Evolutionary conservation across 2,113 vertebrate genomes (phyloP).

Genomic region (Psephotus haematonotus): DNA sequence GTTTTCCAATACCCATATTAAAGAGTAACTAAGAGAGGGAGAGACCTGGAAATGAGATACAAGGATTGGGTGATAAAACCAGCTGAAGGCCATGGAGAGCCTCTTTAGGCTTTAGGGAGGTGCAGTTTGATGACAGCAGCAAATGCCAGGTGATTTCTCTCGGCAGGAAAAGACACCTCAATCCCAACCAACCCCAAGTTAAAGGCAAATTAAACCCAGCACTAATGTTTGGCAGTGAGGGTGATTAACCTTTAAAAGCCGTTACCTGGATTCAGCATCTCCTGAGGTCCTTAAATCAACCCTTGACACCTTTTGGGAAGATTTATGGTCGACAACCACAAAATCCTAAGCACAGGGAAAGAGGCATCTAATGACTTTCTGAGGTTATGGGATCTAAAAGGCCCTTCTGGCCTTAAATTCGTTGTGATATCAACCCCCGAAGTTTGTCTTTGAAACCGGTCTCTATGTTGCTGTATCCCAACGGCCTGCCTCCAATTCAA

Average conservation of each 20-base stretch:
- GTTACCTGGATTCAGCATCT: slow-evolving; percentile 8
- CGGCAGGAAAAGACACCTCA: background rate
- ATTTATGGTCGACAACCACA: slow-evolving; percentile 40
- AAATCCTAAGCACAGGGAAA: slow-evolving; percentile 28
- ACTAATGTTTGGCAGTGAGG: slow-evolving; percentile 45
- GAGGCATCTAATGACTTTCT: slow-evolving; percentile 36
- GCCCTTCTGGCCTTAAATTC: slow-evolving; percentile 50
- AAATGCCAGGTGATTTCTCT: slow-evolving; percentile 6
- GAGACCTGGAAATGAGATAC: background rate
- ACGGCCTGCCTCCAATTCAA: background rate
- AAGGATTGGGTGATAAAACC: background rate
- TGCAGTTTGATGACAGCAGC: background rate
- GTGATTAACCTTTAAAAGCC: slow-evolving; percentile 65
- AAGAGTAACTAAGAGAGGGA: background rate
- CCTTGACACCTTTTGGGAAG: slow-evolving; percentile 13
- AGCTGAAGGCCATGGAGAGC: background rate
- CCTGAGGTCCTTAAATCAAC: slow-evolving; percentile 46
- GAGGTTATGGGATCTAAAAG: slow-evolving; percentile 31
- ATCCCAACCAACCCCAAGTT: slow-evolving; percentile 8
- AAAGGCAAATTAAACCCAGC: slow-evolving; percentile 55
- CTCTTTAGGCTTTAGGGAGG: background rate
- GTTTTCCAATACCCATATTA: background rate
- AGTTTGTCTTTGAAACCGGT: background rate
- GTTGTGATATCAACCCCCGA: background rate
- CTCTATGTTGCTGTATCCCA: accelerated